phyloP scores from a whole-genome alignment of 2,888 invertebrate species.

The Tenthredo distinguenda region DNA sequence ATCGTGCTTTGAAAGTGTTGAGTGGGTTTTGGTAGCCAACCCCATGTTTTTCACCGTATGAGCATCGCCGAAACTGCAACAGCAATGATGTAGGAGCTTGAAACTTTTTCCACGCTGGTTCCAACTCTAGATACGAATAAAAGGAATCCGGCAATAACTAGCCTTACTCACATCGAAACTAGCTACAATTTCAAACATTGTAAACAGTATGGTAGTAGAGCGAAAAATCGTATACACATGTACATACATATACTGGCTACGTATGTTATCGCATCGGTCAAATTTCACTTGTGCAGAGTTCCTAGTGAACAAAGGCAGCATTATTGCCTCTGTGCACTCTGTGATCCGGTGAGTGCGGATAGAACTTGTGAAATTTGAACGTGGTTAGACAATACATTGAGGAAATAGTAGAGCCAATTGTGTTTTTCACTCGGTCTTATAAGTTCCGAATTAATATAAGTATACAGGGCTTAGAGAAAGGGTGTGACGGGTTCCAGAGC shows the following conservation, averaged over 20 bases:
- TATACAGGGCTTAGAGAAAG: not conserved
- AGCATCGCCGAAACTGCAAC: slow-evolving; percentile 28
- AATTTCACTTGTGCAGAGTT: slow-evolving; percentile 37
- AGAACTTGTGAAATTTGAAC: slow-evolving; percentile 25
- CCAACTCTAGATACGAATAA: not conserved
- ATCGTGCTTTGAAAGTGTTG: slow-evolving; percentile 32
- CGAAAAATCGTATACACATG: slow-evolving; percentile 20
- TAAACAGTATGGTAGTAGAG: slow-evolving; percentile 31
- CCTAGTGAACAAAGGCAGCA: not conserved
- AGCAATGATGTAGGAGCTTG: slow-evolving; percentile 41
- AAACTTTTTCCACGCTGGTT: not conserved
- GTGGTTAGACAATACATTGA: slow-evolving; percentile 1
- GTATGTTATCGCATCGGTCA: slow-evolving; percentile 17
- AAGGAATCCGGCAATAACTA: slow-evolving; percentile 41
- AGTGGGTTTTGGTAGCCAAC: slow-evolving; percentile 29
- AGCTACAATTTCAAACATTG: slow-evolving; percentile 43
- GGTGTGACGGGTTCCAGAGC: not conserved
- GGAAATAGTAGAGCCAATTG: not conserved
- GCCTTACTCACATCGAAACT: slow-evolving; percentile 43
- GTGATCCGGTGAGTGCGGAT: not conserved
- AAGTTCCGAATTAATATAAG: not conserved
- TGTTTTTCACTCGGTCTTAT: not conserved
- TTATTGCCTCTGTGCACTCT: slow-evolving; percentile 24
- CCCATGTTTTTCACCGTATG: slow-evolving; percentile 20
- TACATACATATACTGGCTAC: not conserved